Evolutionary conservation across 53 echinoderm and acorn worm genomes (phyloP).

Genomic region (Echinometra lucunter): DNA sequence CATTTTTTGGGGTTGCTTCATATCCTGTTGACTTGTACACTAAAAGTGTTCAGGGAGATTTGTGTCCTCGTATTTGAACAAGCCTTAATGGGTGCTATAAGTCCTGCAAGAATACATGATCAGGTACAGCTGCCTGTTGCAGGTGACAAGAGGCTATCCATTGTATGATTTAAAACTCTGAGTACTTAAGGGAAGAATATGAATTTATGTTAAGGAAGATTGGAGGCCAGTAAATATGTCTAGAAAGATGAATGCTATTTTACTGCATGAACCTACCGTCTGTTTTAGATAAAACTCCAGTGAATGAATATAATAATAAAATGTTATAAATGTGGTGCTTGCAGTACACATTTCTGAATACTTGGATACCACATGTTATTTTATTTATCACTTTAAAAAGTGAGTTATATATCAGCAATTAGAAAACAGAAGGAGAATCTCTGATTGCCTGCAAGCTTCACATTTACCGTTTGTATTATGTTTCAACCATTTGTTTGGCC

Average conservation of each 20-base stretch:
- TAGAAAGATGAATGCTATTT: background rate
- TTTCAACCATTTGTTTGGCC: background rate
- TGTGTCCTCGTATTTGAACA: too few species aligned
- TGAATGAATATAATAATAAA: too few species aligned
- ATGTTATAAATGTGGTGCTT: too few species aligned
- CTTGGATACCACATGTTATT: background rate
- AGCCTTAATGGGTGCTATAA: too few species aligned
- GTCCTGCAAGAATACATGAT: too few species aligned
- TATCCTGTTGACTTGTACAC: too few species aligned
- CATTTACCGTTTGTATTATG: background rate
- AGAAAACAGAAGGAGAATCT: background rate
- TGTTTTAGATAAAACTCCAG: too few species aligned
- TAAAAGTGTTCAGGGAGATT: too few species aligned
- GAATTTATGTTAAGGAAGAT: background rate
- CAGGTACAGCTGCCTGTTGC: too few species aligned
- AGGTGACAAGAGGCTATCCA: too few species aligned
- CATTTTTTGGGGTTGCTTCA: too few species aligned
- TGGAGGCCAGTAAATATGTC: background rate
- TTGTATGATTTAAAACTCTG: background rate
- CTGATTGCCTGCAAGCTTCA: background rate
- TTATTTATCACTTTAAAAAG: background rate
- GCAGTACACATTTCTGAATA: background rate
- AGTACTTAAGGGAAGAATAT: background rate
- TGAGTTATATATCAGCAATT: background rate
- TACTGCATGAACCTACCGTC: too few species aligned